A percentile compares a stretch with the other conserved stretches of the same genome.
Evolutionary conservation across 2,113 vertebrate species (phyloP).

Genomic region (Archocentrus centrarchus): DNA sequence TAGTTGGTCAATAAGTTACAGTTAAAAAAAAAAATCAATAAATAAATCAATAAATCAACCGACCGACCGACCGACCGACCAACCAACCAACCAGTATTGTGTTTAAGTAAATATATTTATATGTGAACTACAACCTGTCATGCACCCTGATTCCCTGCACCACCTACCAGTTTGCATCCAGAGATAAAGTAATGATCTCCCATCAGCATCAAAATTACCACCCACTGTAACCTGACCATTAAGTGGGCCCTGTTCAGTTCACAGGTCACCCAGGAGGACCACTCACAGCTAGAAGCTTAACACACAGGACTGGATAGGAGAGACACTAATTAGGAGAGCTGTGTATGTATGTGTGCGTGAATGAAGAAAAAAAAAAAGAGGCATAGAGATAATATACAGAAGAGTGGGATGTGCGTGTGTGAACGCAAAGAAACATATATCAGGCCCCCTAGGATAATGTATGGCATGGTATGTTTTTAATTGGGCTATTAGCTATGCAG

Average conservation of each 20-base stretch:
- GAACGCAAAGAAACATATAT: constrained; percentile 16
- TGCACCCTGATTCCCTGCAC: constrained; percentile 26
- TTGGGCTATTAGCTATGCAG: constrained; percentile 78
- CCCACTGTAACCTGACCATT: constrained; percentile 63
- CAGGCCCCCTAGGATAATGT: constrained; percentile 67
- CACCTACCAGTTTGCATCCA: constrained; percentile 37
- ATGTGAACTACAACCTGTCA: constrained; percentile 56
- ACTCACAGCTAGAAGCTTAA: constrained; percentile 59
- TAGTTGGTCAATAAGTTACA: constrained; percentile 10
- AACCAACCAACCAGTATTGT: background rate
- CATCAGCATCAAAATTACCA: constrained; percentile 38
- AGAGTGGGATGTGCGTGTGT: constrained; percentile 17
- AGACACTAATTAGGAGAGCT: constrained; percentile 71
- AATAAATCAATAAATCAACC: no score
- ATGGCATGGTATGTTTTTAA: constrained; percentile 77
- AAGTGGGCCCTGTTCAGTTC: constrained; percentile 59
- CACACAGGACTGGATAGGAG: constrained; percentile 44
- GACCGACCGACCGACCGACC: background rate
- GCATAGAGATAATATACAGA: constrained; percentile 11
- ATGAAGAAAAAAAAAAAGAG: constrained; percentile 40
- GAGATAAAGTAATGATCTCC: constrained; percentile 69
- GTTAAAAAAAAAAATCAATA: background rate
- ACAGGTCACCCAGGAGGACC: constrained; percentile 72
- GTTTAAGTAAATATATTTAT: constrained; percentile 48
- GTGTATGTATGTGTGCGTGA: background rate